Percentiles rank a stretch among this genome's conserved stretches.
These are phyloP conservation scores for Isurus oxyrinchus DNA, from an alignment of 2,113 vertebrate genomes.

Conservation along the genomic window DNA sequence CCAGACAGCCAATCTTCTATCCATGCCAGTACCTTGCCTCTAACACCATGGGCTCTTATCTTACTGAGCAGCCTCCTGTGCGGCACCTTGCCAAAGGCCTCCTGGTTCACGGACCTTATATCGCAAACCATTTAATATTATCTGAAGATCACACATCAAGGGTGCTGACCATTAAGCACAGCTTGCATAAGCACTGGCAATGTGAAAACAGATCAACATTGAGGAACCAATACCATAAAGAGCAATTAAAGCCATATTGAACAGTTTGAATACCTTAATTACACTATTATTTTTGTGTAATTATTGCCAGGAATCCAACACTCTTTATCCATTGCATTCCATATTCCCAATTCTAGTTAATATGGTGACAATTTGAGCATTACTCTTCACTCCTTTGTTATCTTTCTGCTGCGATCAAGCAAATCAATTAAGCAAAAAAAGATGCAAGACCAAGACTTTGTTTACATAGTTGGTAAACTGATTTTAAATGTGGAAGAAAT, in stretches of 20 bases:
- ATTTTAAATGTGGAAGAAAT: background rate
- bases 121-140: background rate
- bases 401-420: background rate
- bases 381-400: background rate
- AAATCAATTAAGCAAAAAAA: background rate
- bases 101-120: too few relatives aligned
- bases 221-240: background rate
- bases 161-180: background rate
- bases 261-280: background rate
- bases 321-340: background rate
- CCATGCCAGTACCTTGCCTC: too few relatives aligned
- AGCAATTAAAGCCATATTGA: background rate
- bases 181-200: background rate
- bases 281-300: background rate
- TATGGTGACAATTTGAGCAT: background rate
- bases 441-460: background rate
- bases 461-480: background rate
- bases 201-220: background rate
- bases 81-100: too few relatives aligned
- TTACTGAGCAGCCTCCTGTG: too few relatives aligned
- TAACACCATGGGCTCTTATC: too few relatives aligned
- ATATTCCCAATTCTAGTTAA: background rate
- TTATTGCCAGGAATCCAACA: background rate
- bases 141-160: background rate
- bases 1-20: too few relatives aligned